Evolutionary conservation across 1,140 invertebrate genomes (phyloP).

Genomic region (Drosophila kurseongensis): DNA sequence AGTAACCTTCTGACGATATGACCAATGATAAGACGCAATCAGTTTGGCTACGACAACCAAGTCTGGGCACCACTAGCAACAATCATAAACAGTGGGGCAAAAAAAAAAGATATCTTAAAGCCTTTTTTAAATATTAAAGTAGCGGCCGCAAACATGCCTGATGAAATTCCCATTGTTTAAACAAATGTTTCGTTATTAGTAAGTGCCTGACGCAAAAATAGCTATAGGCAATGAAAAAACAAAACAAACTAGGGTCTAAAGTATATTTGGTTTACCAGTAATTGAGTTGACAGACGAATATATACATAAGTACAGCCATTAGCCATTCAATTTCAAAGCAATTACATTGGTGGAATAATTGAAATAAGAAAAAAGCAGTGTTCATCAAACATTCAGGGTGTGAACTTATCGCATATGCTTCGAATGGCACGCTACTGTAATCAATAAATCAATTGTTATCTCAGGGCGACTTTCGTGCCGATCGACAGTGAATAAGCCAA

Average conservation of each 20-base stretch:
- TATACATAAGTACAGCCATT: constrained; percentile 3
- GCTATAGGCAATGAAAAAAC: constrained; percentile 13
- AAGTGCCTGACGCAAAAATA: constrained; percentile 37
- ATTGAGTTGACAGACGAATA: constrained; percentile 7
- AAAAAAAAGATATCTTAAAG: constrained; percentile 49
- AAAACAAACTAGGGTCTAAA: background rate
- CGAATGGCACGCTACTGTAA: constrained; percentile 6
- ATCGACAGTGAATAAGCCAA: constrained; percentile 18
- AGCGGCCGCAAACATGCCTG: constrained; percentile 42
- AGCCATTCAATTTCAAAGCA: constrained; percentile 2
- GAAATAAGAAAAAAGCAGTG: background rate
- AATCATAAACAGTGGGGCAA: constrained; percentile 18
- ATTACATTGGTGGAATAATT: constrained; percentile 4
- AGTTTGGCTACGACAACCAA: constrained; percentile 7
- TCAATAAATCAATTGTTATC: constrained; percentile 49
- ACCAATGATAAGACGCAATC: constrained; percentile 58
- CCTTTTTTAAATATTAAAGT: constrained; percentile 67
- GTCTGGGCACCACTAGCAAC: constrained; percentile 13
- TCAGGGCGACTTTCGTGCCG: constrained; percentile 13
- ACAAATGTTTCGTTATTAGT: constrained; percentile 60
- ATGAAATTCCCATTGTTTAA: constrained; percentile 69
- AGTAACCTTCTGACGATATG: constrained; percentile 31
- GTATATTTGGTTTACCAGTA: constrained; percentile 7
- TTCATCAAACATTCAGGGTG: constrained; percentile 21
- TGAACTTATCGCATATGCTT: constrained; percentile 32